Conservation (phyloP, 92 coral and sea anemone genomes). For the Porites evermanni region DNA sequence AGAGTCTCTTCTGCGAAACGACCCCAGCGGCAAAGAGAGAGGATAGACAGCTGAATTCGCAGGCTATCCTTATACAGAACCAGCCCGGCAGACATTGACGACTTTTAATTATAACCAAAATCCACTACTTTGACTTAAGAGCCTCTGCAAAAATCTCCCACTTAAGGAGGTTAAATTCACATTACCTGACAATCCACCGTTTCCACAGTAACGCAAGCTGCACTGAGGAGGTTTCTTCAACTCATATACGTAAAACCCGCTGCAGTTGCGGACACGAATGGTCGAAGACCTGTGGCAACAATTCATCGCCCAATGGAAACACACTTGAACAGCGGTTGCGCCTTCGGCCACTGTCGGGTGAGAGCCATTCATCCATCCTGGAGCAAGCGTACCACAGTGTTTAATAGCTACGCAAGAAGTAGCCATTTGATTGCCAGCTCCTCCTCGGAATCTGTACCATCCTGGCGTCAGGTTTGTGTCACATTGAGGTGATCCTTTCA, state of each 20-base stretch:
- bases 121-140: too few relatives aligned
- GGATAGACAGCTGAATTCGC: too few relatives aligned
- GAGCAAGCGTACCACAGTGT: constrained; percentile 47
- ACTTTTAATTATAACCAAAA: too few relatives aligned
- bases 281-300: constrained; percentile 21
- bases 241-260: constrained; percentile 55
- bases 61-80: too few relatives aligned
- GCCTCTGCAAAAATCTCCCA: too few relatives aligned
- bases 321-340: constrained; percentile 18
- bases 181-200: not conserved
- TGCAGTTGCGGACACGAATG: constrained; percentile 55
- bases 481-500: constrained; percentile 18
- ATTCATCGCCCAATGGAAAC: constrained; percentile 16
- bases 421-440: constrained; percentile 46
- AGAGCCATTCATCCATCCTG: constrained; percentile 51
- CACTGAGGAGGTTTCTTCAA: constrained; percentile 29
- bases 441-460: constrained; percentile 58
- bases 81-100: too few relatives aligned
- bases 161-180: too few relatives aligned
- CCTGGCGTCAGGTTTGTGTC: constrained; percentile 18
- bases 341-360: constrained; percentile 52
- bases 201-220: constrained; percentile 23
- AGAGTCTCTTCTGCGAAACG: too few relatives aligned
- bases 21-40: too few relatives aligned
- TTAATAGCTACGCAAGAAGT: constrained; percentile 7